Percentiles rank a stretch among this genome's conserved stretches.
Evolutionary conservation across 2,797 vertebrate species (phyloP).

Genomic region (Pachyuromys duprasi): DNA sequence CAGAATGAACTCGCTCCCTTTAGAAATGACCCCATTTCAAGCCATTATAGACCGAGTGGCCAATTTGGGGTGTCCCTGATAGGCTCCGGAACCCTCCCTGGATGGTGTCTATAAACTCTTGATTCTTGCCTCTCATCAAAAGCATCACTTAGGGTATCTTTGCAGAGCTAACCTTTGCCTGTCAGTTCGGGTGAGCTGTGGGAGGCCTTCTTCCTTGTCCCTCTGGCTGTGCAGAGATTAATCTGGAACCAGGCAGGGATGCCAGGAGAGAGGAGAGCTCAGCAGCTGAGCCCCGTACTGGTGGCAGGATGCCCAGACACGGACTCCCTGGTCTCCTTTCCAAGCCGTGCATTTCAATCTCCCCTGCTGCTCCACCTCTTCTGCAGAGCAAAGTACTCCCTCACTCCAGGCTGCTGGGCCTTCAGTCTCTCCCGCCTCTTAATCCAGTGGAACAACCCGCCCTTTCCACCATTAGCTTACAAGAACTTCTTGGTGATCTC

Average conservation of each 20-base stretch:
- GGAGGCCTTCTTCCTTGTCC: background rate
- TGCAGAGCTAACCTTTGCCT: background rate
- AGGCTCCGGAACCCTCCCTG: background rate
- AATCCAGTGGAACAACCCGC: background rate
- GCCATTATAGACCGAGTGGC: background rate
- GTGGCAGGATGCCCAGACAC: conserved; percentile 54
- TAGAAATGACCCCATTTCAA: background rate
- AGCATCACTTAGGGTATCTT: background rate
- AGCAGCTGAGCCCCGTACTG: background rate
- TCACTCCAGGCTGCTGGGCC: background rate
- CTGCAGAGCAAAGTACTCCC: background rate
- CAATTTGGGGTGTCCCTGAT: background rate
- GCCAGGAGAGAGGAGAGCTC: background rate
- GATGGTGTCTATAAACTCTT: background rate
- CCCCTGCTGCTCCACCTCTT: background rate
- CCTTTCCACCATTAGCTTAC: background rate
- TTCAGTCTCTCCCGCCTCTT: background rate
- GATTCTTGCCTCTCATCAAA: background rate
- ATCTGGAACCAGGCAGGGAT: background rate
- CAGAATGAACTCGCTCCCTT: background rate
- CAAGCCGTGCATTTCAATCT: background rate
- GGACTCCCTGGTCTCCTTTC: background rate
- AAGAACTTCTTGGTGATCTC: background rate
- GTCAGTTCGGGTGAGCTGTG: background rate
- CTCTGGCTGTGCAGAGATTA: conserved; percentile 44